Evolutionary conservation across 2,797 vertebrate species (phyloP), one percentile per base, ranked within the genome.

Genomic region (Acestrorhynchus altus): DNA sequence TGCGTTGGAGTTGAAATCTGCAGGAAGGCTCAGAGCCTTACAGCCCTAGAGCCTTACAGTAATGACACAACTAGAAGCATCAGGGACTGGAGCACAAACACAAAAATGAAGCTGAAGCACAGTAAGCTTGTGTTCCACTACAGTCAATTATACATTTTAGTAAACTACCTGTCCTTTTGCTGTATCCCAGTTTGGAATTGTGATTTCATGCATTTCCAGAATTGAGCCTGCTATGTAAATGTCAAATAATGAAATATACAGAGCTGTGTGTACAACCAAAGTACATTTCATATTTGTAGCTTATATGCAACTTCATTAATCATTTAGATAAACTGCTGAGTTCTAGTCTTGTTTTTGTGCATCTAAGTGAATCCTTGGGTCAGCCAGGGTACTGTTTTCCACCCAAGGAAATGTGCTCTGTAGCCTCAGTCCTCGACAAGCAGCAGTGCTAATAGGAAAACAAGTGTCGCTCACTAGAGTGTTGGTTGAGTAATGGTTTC

Each of bases 401-500:
- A 13, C 4, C 4, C 49, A 16, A 18, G 49, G 49, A 51, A 18
- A 8, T 51, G 49, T 20, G 18, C 20, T 16, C n/a, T n/a, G 18
- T 8, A n/a, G 9, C 51, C 8, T 35, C 35, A 63, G 0, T 40
- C 35, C 18, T 8, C 11, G 6, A 40, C 60, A 63, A 0, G 7
- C 31, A 10, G n/a, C 31, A 63, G 15, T 39, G 59, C 31, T 61
- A 61, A 61, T 16, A 61, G 28, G 16, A 4, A 18, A 11, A 61
- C 16, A 11, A 61, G 31, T 11, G n/a, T 40, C 31, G 39, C 3
- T 63, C 9, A 39, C 13, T 60, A 9, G n/a, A 18, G 16, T 61
- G 20, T 20, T 61, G 24, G n/a, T 46, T 52, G 4, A 20, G 35
- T 54, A 76, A 61, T 51, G 8, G 8, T 16, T 68, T 74, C 61